Base-by-base conservation (phyloP, 2,113 vertebrate genomes). In the Pavo muticus region DNA sequence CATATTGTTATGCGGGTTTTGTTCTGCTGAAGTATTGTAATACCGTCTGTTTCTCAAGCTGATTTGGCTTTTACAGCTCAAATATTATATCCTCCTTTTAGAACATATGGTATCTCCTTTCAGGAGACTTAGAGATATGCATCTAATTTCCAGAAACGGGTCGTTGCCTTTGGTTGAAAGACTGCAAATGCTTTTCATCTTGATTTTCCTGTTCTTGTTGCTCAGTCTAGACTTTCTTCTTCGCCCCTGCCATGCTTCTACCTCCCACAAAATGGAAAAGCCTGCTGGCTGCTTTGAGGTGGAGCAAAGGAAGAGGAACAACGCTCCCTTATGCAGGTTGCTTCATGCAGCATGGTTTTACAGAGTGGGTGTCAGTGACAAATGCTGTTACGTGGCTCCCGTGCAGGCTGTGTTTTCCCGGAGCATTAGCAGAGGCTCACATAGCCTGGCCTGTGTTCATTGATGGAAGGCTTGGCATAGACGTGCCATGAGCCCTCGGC, bases 41-140 rank as follows among this genome's bases (percentile, higher is more conserved):
- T 94, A 95, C 97, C 97, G 96, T 98, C 97, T 98, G 97, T 97
- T 97, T 94, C 96, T 92, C 96, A 95, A 95, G 97, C 95, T 97
- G 96, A 96, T 97, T 97, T 97, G 97, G 97, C 97, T 94, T 97
- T 95, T 94, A 39, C 86, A 96, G 87, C 95, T 96, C 95, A 97
- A 97, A 97, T 96, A 97, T 92, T 96, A 97, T 85, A 95, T 96
- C 94, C 90, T 96, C 4, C 52, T 97, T 97, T 96, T 94, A 80
- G 95, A 98, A 95, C 96, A 95, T 89, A 96, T 93, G 73, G 74
- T 85, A 88, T 4, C 94, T 97, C 78, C 93, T 91, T 95, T 88
- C 37, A 87, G 75, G 95, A 97, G 95, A 77, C 65, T 40, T 1
- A 64, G 45, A 91, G 83, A 67, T 86, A 64, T 78, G 87, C 93